These are phyloP conservation scores for Exocentrus adspersus DNA, from an alignment of 2,888 invertebrate genomes.

Conservation along the genomic window DNA sequence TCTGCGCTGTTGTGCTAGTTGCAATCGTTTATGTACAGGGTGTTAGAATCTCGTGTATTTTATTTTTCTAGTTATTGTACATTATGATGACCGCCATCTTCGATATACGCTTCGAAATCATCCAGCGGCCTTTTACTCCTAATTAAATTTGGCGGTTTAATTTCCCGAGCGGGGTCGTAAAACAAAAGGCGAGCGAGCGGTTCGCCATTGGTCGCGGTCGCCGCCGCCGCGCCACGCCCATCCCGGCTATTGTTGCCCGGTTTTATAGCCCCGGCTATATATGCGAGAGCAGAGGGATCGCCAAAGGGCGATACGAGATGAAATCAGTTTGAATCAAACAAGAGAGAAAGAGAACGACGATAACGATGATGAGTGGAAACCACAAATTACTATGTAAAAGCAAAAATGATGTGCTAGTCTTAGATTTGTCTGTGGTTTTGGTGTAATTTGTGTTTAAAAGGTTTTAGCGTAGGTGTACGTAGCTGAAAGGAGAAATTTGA, in stretches of 20 bases:
- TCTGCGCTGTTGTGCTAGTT: conserved; percentile 10
- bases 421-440: no score
- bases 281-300: conserved; percentile 2
- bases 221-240: conserved; percentile 53
- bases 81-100: conserved; percentile 29
- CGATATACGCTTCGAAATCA: conserved; percentile 43
- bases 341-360: no score
- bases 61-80: no score
- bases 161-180: conserved; percentile 57
- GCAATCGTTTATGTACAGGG: no score
- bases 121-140: conserved; percentile 53
- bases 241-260: conserved; percentile 54
- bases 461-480: no score
- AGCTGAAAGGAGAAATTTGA: no score
- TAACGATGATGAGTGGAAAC: no score
- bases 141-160: conserved; percentile 63
- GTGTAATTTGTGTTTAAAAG: no score
- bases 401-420: no score
- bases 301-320: conserved; percentile 1
- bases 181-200: conserved; percentile 55
- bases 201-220: conserved; percentile 52
- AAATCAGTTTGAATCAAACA: no score
- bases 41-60: no score
- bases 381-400: no score
- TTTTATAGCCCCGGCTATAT: conserved; percentile 50